phyloP scores from a whole-genome alignment of 2,888 invertebrate genomes.

The Sthenelais limicola region DNA sequence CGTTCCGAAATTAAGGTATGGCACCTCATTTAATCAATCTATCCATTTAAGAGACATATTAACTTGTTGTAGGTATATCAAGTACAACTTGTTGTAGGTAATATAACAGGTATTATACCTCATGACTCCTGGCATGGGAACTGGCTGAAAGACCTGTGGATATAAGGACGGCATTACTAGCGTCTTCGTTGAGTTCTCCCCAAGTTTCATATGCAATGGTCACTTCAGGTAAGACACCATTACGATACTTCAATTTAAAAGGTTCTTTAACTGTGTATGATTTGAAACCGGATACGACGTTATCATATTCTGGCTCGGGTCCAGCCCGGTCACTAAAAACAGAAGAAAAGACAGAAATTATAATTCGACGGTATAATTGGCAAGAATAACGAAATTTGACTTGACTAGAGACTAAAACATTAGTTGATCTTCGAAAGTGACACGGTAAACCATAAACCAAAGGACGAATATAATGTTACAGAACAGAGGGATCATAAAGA shows the following conservation, averaged over 20 bases:
- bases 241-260: slow-evolving; percentile 63
- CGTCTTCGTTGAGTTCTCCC: slow-evolving; percentile 67
- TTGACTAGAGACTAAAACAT: no score
- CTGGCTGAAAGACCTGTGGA: slow-evolving; percentile 70
- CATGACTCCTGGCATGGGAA: slow-evolving; percentile 70
- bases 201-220: slow-evolving; percentile 71
- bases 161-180: slow-evolving; percentile 68
- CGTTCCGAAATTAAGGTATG: no score
- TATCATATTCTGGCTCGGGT: slow-evolving; percentile 67
- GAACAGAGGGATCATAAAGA: no score
- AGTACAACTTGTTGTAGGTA: not conserved
- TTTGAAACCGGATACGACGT: slow-evolving; percentile 64
- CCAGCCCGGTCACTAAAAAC: slow-evolving; percentile 40
- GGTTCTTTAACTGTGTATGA: slow-evolving; percentile 56
- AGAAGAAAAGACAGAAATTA: no score
- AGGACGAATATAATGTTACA: no score
- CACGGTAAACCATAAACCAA: no score
- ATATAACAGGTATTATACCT: slow-evolving; percentile 56
- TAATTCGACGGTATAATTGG: no score
- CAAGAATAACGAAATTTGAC: no score
- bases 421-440: no score
- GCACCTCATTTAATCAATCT: no score
- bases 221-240: slow-evolving; percentile 64
- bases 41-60: no score
- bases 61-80: not conserved